phyloP scores from a whole-genome alignment of 2,113 vertebrate species.

The Petromus typicus region DNA sequence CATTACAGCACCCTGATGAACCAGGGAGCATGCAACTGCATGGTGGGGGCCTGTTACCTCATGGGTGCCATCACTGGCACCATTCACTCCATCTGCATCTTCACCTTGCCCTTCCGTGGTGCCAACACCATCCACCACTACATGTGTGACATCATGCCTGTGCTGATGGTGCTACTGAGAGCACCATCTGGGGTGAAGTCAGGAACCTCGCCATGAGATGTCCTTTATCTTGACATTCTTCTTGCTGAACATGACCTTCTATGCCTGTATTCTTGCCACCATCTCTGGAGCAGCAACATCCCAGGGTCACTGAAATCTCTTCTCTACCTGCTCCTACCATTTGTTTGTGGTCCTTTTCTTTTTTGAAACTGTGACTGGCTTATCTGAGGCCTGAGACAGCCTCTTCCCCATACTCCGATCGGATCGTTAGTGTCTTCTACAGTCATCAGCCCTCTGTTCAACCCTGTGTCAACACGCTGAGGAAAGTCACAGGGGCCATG shows the following conservation, averaged over 20 bases:
- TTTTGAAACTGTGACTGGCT: not conserved
- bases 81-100: conserved; percentile 31
- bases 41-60: too few species aligned
- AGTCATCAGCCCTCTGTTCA: not conserved
- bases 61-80: conserved; percentile 30
- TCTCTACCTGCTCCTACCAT: conserved; percentile 70
- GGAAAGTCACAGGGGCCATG: not conserved
- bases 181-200: conserved; percentile 54
- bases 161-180: conserved; percentile 49
- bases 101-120: too few species aligned
- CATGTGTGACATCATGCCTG: conserved; percentile 62
- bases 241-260: not conserved
- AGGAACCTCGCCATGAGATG: not conserved
- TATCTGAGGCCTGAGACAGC: conserved; percentile 22
- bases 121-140: conserved; percentile 62
- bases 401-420: not conserved
- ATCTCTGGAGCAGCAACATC: not conserved
- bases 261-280: conserved; percentile 15
- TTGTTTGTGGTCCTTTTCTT: conserved; percentile 60
- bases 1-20: too few species aligned
- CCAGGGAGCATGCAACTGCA: too few species aligned
- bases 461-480: not conserved
- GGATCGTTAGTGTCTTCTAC: not conserved
- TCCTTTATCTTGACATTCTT: conserved; percentile 33
- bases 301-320: conserved; percentile 28